Percentiles rank a stretch among this genome's conserved stretches.
Evolutionary conservation across 35 echinoderm and acorn worm genomes (phyloP).

Genomic region (Heliocidaris erythrogramma): DNA sequence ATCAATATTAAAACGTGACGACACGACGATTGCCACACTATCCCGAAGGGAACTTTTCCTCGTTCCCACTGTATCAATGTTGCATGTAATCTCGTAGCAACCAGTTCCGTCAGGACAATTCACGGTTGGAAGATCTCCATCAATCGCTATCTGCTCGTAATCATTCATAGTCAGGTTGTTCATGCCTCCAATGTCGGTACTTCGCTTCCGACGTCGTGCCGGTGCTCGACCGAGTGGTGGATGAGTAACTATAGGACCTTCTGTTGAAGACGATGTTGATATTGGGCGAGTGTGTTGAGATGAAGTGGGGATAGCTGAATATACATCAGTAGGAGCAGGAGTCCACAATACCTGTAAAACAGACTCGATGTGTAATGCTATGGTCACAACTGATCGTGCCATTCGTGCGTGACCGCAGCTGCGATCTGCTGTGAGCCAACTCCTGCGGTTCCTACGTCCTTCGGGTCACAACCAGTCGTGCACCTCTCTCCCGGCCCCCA

Average conservation of each 20-base stretch:
- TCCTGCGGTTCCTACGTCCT: too few species aligned
- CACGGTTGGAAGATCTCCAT: not conserved
- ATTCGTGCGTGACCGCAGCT: too few species aligned
- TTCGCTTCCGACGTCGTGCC: conserved; percentile 14
- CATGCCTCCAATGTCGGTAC: not conserved
- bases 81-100: not conserved
- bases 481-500: too few species aligned
- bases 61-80: not conserved
- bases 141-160: not conserved
- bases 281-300: not conserved
- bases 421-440: too few species aligned
- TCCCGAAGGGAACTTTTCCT: not conserved
- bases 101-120: not conserved
- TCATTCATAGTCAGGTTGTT: not conserved
- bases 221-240: not conserved
- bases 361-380: too few species aligned
- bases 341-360: not conserved
- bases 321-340: not conserved
- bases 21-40: not conserved
- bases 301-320: not conserved
- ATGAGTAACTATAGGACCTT: not conserved
- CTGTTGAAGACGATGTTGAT: not conserved
- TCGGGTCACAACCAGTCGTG: too few species aligned
- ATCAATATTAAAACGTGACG: not conserved
- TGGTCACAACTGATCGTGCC: too few species aligned